These are phyloP conservation scores for Cheilosia impressa DNA, from an alignment of 2,888 invertebrate species.

Conservation along the genomic window DNA sequence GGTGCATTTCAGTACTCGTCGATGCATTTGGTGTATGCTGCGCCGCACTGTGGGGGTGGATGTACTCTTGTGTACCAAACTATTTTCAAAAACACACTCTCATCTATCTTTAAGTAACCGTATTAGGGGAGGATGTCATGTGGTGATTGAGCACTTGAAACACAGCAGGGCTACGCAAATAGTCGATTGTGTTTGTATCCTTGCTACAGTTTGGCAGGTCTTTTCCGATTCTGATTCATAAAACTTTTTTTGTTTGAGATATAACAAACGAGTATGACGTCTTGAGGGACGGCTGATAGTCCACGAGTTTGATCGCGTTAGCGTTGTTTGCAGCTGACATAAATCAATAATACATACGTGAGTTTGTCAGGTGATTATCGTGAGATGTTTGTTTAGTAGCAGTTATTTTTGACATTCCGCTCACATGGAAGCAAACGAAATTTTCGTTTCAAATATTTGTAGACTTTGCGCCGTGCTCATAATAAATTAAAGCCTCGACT, in stretches of 20 bases:
- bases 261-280: conserved; percentile 7
- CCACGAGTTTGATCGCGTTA: conserved; percentile 20
- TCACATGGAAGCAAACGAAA: too few relatives aligned
- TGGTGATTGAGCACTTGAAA: conserved; percentile 34
- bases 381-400: too few relatives aligned
- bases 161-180: conserved; percentile 8
- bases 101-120: conserved; percentile 35
- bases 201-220: conserved; percentile 20
- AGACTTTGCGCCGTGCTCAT: too few relatives aligned
- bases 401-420: too few relatives aligned
- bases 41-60: conserved; percentile 15
- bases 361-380: conserved; percentile 28
- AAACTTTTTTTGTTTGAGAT: neutral
- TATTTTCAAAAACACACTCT: conserved; percentile 5
- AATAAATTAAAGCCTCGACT: too few relatives aligned
- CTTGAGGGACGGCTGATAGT: conserved; percentile 23
- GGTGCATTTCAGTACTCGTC: neutral
- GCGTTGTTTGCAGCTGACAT: conserved; percentile 23
- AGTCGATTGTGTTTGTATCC: neutral
- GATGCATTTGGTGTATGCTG: conserved; percentile 21
- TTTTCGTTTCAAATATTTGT: neutral
- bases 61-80: conserved; percentile 20
- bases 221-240: conserved; percentile 4
- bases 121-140: conserved; percentile 45
- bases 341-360: conserved; percentile 5